Evolutionary conservation across 37 sponge, comb jelly and placozoan genomes (phyloP), one percentile per base, ranked within the genome.

Genomic region (Lycopodina hypogea): DNA sequence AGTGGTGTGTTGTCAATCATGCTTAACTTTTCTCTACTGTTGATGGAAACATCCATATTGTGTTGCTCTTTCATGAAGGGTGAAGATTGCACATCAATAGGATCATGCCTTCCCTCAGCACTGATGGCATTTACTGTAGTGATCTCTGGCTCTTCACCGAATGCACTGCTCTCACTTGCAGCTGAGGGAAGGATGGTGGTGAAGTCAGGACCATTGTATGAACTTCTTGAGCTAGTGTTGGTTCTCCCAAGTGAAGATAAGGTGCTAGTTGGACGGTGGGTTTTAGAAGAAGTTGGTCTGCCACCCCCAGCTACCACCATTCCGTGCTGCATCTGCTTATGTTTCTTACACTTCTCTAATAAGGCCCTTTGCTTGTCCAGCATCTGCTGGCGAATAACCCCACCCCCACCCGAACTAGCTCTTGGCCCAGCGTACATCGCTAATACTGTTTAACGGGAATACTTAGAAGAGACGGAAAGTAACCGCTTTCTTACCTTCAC

Each of bases 291-390:
- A 19, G 75, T n/a, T 9, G 88, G 92, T 17, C 88, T 56, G 9
- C 58, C 62, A 38, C 58, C 83, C 36, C 75, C 64, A 26, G 81
- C 74, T 42, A 84, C 75, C 81, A 91, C 79, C 79, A 53, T 73
- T 68, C 91, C 91, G 24, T 78, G 52, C 26, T 81, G 78, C 83
- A 72, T 81, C 38, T 87, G 77, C 63, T 66, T 39, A 51, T 90
- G 81, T 52, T 56, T 75, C 78, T 82, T 85, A 63, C 76, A 82
- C 59, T 90, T 75, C 55, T 86, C 83, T 80, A 90, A 38, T 29
- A 90, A 68, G n/a, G 39, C 56, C 19, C 82, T 40, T 66, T 82
- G 79, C 30, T 53, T 78, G 38, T 78, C 68, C 56, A 78, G 56
- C 38, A 48, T 78, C 56, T 68, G 79, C 36, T 78, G 79, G 15